Base-by-base conservation (phyloP, 2,888 invertebrate species). In the Drosophila peninsularis region DNA sequence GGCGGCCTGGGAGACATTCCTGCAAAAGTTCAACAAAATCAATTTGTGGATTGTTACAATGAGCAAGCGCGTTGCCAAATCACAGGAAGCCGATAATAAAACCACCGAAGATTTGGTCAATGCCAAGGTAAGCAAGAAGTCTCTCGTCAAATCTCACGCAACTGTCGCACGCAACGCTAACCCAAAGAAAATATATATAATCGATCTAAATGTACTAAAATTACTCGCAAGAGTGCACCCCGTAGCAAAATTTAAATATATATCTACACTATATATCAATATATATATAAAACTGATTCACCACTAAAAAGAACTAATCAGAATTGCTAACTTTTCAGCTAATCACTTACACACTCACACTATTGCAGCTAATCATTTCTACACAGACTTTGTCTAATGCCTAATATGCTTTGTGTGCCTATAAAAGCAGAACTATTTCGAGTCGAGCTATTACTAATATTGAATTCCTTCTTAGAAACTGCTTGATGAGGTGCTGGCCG, bases 1-100 rank as follows among this genome's bases (percentile, higher is more conserved):
- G 50, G 93, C 95, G 0, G 95, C 96, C 0, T 98, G 98, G 98
- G 94, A 95, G 3, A 96, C 96, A 73, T 98, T 96, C 92, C 94
- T 95, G 55, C 94, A 94, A 62, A 95, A 95, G 5, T 95, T 95
- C 57, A 95, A 95, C 45, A 94, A 94, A 74, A 95, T 97, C 93
- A 95, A 94, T 82, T 94, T 94, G 47, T 96, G 96, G 96, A 94
- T 97, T 19, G 95, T 95, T 55, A 94, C 95, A 62, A 95, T 96
- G 74, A 94, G 94, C 76, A 94, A 93, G 75, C 95, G 95, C 82
- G 93, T 96, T 34, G 94, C 94, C 77, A 92, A 93, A 5, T 95
- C 96, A 47, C 94, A 94, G 62, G 94, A 95, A 71, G 95, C 95
- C 39, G 95, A 95, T 67, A 96, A 96, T 88, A 96, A 96, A 88